Base-by-base conservation (phyloP, 1,140 invertebrate genomes). In the Venturia canescens region DNA sequence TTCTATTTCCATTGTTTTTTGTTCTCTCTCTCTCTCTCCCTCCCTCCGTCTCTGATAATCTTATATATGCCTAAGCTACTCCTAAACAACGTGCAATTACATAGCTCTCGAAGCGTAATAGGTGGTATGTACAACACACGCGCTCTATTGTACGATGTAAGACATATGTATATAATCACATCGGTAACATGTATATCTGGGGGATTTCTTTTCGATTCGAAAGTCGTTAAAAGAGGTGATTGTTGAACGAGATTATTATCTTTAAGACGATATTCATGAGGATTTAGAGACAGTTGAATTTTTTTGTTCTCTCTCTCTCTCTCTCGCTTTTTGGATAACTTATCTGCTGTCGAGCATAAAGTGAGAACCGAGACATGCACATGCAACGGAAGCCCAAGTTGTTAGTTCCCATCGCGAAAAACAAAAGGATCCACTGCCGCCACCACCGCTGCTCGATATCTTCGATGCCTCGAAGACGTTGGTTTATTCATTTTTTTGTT, bases 111-210 rank as follows among this genome's bases (percentile, higher is more conserved):
- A 89, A 89, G 87, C 88, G 86, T 87, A 80, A 78, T 87, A 87
- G 84, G 87, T 89, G 85, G 86, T 89, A 89, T 88, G 83, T 89
- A 89, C 87, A 89, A 86, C 80, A 84, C 84, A 89, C 87, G 86
- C 86, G 80, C 82, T 83, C 60, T 57, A 82, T 83, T 79, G 38
- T 57, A 53, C 18, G 53, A 79, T 76, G 80, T 26, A 77, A 48
- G 78, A 69, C 72, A 85, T 80, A 80, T 83, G 81, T 83, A 67
- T 78, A 80, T 80, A 79, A 66, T 67, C 69, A 74, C 50, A 66
- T 70, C 26, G n/a, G n/a, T 75, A 5, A 48, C 70, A 23, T 48
- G n/a, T n/a, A 44, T 44, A 44, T 44, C 7, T 44, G 38, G 38
- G 38, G 7, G 38, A 44, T 44, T 44, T n/a, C n/a, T 74, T 48